Evolutionary conservation across 2,888 invertebrate genomes (phyloP).

Genomic region (Rhimphoctona megacephalus): DNA sequence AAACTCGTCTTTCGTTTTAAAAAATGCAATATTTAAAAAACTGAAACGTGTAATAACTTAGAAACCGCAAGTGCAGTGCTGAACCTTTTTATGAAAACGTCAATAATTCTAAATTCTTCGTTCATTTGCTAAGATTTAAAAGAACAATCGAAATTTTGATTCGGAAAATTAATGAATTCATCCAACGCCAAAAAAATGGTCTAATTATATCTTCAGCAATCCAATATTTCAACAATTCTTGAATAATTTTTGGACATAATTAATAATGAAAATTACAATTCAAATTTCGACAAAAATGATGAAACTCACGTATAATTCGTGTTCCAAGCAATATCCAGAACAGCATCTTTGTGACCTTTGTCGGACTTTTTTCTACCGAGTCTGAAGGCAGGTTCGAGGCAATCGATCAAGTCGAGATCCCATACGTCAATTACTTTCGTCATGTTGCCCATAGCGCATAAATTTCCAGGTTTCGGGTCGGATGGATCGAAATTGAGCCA

Average conservation of each 20-base stretch:
- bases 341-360: constrained; percentile 95
- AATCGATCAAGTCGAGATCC: constrained; percentile 97
- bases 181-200: no score
- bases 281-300: neutral
- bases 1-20: neutral
- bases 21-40: neutral
- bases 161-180: neutral
- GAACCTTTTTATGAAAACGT: neutral
- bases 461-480: constrained; percentile 90
- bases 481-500: constrained; percentile 96
- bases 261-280: neutral
- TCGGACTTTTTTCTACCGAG: constrained; percentile 92
- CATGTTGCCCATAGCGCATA: constrained; percentile 97
- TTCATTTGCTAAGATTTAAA: neutral
- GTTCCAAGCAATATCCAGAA: constrained; percentile 97
- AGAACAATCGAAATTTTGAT: neutral
- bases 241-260: no score
- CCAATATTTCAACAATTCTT: no score
- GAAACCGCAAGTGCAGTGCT: neutral
- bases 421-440: constrained; percentile 97
- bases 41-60: neutral
- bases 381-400: constrained; percentile 94
- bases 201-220: no score
- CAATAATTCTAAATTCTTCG: neutral
- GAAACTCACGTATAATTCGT: constrained; percentile 88